These are phyloP conservation scores for Macrobrachium nipponense DNA, from an alignment of 1,140 invertebrate species.

Conservation along the genomic window DNA sequence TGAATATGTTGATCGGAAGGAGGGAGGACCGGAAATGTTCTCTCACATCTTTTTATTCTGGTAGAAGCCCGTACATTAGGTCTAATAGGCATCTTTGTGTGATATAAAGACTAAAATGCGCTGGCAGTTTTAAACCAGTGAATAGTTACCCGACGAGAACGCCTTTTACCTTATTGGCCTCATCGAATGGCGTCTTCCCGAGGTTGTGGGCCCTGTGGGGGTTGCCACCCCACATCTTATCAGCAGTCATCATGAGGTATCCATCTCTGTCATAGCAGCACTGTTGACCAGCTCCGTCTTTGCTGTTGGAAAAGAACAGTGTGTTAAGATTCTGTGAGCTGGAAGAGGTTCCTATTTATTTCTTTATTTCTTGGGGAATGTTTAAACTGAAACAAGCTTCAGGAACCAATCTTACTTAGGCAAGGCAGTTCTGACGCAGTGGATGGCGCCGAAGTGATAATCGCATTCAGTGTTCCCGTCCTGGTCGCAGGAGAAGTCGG, in stretches of 20 bases:
- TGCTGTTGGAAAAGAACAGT: constrained; percentile 69
- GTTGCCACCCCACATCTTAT: constrained; percentile 93
- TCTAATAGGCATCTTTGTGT: too few species aligned
- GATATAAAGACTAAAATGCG: neutral
- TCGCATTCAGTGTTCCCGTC: constrained; percentile 90
- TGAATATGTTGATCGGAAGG: too few species aligned
- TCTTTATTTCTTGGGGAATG: too few species aligned
- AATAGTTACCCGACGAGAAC: too few species aligned
- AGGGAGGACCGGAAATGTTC: too few species aligned
- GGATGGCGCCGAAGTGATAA: constrained; percentile 87
- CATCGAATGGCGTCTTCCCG: constrained; percentile 90
- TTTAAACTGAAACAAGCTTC: too few species aligned
- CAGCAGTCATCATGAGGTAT: constrained; percentile 91
- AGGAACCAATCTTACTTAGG: constrained; percentile 79
- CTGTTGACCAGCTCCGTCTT: constrained; percentile 93
- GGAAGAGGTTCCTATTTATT: too few species aligned
- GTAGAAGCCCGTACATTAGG: too few species aligned
- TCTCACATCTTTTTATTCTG: too few species aligned
- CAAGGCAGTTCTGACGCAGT: constrained; percentile 91
- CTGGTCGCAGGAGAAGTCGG: constrained; percentile 91
- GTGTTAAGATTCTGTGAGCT: neutral
- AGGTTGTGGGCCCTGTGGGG: constrained; percentile 89
- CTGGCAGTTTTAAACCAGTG: neutral
- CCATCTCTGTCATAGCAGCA: constrained; percentile 95
- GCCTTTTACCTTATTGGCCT: constrained; percentile 80